phyloP scores from a whole-genome alignment of 2,888 invertebrate genomes.

The Drosophila anomalata region DNA sequence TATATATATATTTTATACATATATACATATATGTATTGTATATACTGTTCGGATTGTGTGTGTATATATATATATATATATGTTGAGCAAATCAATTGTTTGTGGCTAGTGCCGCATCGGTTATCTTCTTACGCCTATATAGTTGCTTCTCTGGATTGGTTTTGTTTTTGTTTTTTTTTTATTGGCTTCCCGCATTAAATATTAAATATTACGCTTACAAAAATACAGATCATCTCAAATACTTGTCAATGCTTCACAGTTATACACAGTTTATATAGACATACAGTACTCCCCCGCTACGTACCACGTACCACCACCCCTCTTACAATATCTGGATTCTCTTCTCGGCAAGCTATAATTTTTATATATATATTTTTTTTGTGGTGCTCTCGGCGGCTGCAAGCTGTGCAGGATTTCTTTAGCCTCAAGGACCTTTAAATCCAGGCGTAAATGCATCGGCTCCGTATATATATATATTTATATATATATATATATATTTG shows the following conservation, averaged over 20 bases:
- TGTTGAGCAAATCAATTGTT: constrained; percentile 66
- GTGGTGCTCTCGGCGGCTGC: constrained; percentile 18
- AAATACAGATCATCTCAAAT: constrained; percentile 78
- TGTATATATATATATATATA: constrained; percentile 24
- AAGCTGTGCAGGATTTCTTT: constrained; percentile 22
- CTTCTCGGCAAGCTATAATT: constrained; percentile 11
- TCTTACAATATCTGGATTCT: constrained; percentile 9
- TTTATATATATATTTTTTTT: neutral
- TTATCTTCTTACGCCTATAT: constrained; percentile 38
- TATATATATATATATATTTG: constrained; percentile 48
- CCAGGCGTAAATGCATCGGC: constrained; percentile 61
- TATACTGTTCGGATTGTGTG: constrained; percentile 15
- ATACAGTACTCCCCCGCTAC: constrained; percentile 33
- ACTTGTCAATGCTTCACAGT: constrained; percentile 71
- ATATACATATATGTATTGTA: constrained; percentile 30
- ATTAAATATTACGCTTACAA: constrained; percentile 68
- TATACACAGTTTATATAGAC: constrained; percentile 69
- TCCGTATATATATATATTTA: constrained; percentile 2
- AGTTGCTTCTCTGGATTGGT: constrained; percentile 37
- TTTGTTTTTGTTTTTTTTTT: neutral
- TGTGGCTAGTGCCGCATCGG: constrained; percentile 48
- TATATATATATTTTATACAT: neutral
- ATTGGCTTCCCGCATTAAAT: constrained; percentile 42
- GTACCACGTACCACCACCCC: neutral
- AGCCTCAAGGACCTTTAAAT: constrained; percentile 9